Evolutionary conservation across 2,113 vertebrate species (phyloP).

Genomic region (Scortum barcoo): DNA sequence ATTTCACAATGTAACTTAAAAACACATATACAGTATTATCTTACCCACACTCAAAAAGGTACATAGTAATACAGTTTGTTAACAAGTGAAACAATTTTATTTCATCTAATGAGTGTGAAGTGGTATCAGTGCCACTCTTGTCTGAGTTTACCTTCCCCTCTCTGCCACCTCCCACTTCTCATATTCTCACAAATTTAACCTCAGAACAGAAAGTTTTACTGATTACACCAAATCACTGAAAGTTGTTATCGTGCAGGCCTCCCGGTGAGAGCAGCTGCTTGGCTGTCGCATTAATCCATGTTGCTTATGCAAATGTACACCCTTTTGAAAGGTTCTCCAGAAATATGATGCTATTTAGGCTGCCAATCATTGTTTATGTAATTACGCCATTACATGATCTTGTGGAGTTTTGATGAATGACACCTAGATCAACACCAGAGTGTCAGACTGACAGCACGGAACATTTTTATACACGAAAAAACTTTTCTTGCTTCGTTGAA

Average conservation of each 20-base stretch:
- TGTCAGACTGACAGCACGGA: conserved; percentile 40
- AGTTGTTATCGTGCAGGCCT: conserved; percentile 71
- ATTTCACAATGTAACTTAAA: too few species aligned
- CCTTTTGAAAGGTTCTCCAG: conserved; percentile 82
- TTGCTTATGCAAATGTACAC: conserved; percentile 85
- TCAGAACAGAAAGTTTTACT: conserved; percentile 78
- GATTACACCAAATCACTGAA: conserved; percentile 85
- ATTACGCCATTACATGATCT: conserved; percentile 68
- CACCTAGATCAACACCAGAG: conserved; percentile 48
- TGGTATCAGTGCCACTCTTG: neutral
- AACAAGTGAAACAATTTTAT: neutral
- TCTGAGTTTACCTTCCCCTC: conserved; percentile 20
- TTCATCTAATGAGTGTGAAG: neutral
- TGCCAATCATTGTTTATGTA: conserved; percentile 85
- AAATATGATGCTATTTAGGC: conserved; percentile 80
- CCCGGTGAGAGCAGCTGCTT: conserved; percentile 84
- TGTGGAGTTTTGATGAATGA: conserved; percentile 73
- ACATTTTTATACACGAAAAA: conserved; percentile 22
- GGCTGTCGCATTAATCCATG: conserved; percentile 76
- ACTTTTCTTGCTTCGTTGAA: conserved; percentile 46
- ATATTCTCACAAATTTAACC: conserved; percentile 60
- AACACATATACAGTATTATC: neutral
- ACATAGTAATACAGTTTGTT: neutral
- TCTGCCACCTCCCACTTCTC: conserved; percentile 28
- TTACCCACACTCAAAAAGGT: neutral